Percentiles rank a stretch among this genome's conserved stretches.
These are phyloP conservation scores for Menidia beryllina DNA, from an alignment of 2,113 vertebrate species.

Conservation along the genomic window DNA sequence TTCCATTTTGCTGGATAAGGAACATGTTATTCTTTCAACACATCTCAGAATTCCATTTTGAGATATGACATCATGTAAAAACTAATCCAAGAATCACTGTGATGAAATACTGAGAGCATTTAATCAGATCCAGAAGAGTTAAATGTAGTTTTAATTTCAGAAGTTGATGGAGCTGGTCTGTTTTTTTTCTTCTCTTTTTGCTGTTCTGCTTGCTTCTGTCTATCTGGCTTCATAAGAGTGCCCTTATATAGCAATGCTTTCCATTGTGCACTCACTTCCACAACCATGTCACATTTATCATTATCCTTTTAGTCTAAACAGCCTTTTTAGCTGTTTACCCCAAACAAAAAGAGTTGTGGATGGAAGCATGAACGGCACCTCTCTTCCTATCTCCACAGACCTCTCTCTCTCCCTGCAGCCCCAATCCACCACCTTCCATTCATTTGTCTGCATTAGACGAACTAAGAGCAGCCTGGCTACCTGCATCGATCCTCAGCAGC, in stretches of 20 bases:
- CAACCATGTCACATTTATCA: conserved; percentile 56
- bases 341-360: conserved; percentile 72
- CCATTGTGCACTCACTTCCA: conserved; percentile 48
- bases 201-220: conserved; percentile 3
- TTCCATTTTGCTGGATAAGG: neutral
- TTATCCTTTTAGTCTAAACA: conserved; percentile 65
- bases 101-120: too few relatives aligned
- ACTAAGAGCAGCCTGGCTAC: conserved; percentile 57
- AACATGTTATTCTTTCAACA: neutral
- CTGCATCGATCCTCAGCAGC: conserved; percentile 60
- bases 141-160: neutral
- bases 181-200: neutral
- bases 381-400: conserved; percentile 40
- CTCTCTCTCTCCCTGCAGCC: conserved; percentile 51
- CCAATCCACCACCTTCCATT: conserved; percentile 19
- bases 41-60: neutral
- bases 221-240: conserved; percentile 9
- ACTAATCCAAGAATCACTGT: too few relatives aligned
- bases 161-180: neutral
- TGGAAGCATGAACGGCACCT: conserved; percentile 56
- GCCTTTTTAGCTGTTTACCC: conserved; percentile 81
- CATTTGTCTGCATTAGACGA: conserved; percentile 64
- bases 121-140: neutral
- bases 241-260: neutral
- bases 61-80: too few relatives aligned